Percentiles rank a stretch among this genome's conserved stretches.
phyloP scores from a whole-genome alignment of 2,888 invertebrate species.

The Labia minor region DNA sequence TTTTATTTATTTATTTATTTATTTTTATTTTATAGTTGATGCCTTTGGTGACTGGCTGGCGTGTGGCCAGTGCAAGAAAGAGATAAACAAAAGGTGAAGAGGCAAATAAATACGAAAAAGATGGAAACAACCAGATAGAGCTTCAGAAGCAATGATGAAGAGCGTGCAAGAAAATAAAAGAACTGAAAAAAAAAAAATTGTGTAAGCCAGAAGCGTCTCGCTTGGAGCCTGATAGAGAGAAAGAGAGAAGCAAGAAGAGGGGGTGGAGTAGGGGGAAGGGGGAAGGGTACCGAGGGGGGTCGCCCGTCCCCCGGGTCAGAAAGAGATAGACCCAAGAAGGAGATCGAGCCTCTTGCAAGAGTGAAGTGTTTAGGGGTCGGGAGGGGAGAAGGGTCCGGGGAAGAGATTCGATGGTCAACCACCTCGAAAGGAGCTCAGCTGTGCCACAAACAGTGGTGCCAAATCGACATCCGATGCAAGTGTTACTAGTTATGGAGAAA shows the following conservation, averaged over 20 bases:
- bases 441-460: conserved; percentile 5
- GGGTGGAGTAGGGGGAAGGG: no score
- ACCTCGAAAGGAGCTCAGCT: conserved; percentile 13
- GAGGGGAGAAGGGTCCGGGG: not conserved
- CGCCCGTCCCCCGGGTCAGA: no score
- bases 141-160: conserved; percentile 4
- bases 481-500: not conserved
- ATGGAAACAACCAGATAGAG: conserved; percentile 4
- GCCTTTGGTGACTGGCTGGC: not conserved
- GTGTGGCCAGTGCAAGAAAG: conserved; percentile 13
- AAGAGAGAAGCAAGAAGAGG: not conserved
- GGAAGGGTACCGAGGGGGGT: no score
- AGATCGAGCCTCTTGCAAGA: not conserved
- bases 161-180: conserved; percentile 13
- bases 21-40: not conserved
- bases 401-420: conserved; percentile 1
- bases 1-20: not conserved
- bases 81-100: conserved; percentile 13
- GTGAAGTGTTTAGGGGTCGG: not conserved
- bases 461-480: not conserved
- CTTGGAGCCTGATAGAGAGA: not conserved
- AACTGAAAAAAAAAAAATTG: conserved; percentile 3
- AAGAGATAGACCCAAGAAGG: no score
- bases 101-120: conserved; percentile 3
- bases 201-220: conserved; percentile 4